A percentile compares a stretch with the other conserved stretches of the same genome.
These are phyloP conservation scores for Rhinatrema bivittatum DNA, from an alignment of 2,797 vertebrate species.

Conservation along the genomic window DNA sequence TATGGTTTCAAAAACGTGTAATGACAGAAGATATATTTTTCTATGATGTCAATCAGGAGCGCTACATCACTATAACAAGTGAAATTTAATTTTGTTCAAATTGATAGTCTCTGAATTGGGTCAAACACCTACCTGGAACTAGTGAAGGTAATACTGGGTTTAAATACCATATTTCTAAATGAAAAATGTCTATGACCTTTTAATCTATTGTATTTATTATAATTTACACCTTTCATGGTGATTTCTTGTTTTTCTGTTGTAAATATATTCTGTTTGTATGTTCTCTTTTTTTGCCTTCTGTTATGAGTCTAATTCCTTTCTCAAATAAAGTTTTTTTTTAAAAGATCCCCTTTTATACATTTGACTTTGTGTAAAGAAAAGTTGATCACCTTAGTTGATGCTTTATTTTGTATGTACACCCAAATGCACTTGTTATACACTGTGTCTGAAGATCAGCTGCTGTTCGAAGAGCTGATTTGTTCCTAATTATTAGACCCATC, in stretches of 20 bases:
- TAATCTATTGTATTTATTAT: conserved; percentile 85
- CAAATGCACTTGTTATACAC: conserved; percentile 32
- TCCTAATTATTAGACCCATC: no score
- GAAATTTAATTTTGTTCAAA: conserved; percentile 41
- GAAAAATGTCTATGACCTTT: conserved; percentile 63
- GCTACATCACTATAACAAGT: conserved; percentile 29
- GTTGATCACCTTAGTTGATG: conserved; percentile 41
- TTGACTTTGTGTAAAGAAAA: conserved; percentile 72
- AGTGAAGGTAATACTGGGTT: conserved; percentile 58
- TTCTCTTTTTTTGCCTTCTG: conserved; percentile 86
- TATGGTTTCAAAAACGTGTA: conserved; percentile 43
- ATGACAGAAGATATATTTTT: conserved; percentile 48
- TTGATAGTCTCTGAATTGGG: conserved; percentile 43
- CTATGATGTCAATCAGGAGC: conserved; percentile 51
- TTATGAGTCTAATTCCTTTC: conserved; percentile 81
- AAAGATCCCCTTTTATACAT: conserved; percentile 64
- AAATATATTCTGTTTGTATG: conserved; percentile 85
- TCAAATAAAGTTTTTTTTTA: conserved; percentile 87
- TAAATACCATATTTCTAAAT: conserved; percentile 53
- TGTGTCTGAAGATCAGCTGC: no score
- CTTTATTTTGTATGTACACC: conserved; percentile 38
- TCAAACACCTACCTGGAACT: conserved; percentile 54
- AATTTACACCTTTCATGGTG: conserved; percentile 66
- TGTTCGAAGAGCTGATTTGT: no score
- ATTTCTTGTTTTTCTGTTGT: conserved; percentile 79